Conservation (phyloP, 2,888 invertebrate species). For the Caenorhabditis doughertyi region DNA sequence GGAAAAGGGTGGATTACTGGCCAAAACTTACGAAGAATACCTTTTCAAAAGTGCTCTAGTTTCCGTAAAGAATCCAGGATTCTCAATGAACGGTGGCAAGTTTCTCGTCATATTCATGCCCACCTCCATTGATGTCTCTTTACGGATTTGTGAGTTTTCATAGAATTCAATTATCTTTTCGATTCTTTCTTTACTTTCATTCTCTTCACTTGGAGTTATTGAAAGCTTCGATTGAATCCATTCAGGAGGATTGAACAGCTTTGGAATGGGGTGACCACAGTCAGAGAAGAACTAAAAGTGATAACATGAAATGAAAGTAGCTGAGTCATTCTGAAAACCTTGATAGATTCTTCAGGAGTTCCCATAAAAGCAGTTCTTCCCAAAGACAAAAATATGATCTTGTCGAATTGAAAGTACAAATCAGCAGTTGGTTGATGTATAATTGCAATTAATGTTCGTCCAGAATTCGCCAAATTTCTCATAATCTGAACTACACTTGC, state of each 20-base stretch:
- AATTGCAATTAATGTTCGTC: conserved; percentile 79
- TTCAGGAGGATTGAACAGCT: conserved; percentile 95
- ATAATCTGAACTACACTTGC: conserved; percentile 89
- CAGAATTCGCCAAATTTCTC: conserved; percentile 71
- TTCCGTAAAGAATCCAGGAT: conserved; percentile 23
- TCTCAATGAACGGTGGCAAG: conserved; percentile 10
- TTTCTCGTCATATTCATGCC: neutral
- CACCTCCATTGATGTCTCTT: neutral
- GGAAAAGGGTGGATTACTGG: conserved; percentile 1
- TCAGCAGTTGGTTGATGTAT: conserved; percentile 81
- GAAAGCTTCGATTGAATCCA: conserved; percentile 93
- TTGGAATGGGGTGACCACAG: conserved; percentile 85
- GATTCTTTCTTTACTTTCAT: conserved; percentile 60
- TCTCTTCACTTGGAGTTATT: conserved; percentile 88
- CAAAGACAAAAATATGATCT: conserved; percentile 89
- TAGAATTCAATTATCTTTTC: conserved; percentile 82
- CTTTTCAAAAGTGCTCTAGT: conserved; percentile 26
- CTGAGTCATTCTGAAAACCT: neutral
- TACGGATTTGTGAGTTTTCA: conserved; percentile 10
- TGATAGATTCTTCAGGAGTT: conserved; percentile 40
- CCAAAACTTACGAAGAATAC: neutral
- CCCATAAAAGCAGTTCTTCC: conserved; percentile 89
- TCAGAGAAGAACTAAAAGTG: conserved; percentile 65
- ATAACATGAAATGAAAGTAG: neutral
- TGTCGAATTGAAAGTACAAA: conserved; percentile 78